These are phyloP conservation scores for Emys orbicularis DNA, from an alignment of 2,797 vertebrate species.

Conservation along the genomic window DNA sequence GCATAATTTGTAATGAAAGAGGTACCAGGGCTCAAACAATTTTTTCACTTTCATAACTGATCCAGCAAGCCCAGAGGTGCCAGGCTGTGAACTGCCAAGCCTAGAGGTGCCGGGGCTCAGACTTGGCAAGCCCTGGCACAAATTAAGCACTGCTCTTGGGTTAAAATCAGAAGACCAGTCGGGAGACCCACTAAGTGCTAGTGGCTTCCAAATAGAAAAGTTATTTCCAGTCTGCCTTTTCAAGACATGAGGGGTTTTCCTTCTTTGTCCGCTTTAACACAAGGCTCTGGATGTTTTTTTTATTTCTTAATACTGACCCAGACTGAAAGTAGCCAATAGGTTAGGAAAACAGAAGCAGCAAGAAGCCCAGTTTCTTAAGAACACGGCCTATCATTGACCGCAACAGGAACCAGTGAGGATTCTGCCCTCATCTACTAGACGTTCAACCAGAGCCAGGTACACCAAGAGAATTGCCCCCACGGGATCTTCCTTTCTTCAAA, in stretches of 20 bases:
- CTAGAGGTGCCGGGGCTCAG: too few species aligned
- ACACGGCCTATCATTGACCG: background rate
- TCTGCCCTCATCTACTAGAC: background rate
- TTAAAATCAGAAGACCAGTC: background rate
- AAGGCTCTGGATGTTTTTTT: background rate
- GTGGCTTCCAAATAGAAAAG: background rate
- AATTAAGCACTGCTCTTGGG: background rate
- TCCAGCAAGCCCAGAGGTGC: too few species aligned
- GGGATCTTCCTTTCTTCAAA: background rate
- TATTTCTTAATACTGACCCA: background rate
- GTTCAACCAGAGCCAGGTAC: background rate
- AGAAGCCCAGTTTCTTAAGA: background rate
- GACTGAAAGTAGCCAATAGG: background rate
- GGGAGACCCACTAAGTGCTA: background rate
- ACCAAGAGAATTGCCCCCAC: background rate
- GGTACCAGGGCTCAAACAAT: too few species aligned
- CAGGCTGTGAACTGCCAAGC: too few species aligned
- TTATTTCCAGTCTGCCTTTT: background rate
- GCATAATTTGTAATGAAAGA: too few species aligned
- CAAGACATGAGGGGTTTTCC: background rate
- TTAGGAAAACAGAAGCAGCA: slow-evolving; percentile 24
- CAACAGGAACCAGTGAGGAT: background rate
- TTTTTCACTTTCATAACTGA: too few species aligned
- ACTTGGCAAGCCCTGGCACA: too few species aligned
- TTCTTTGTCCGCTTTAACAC: slow-evolving; percentile 5